Conservation (phyloP, 2,113 vertebrate genomes). For the Corynorhinus townsendii region DNA sequence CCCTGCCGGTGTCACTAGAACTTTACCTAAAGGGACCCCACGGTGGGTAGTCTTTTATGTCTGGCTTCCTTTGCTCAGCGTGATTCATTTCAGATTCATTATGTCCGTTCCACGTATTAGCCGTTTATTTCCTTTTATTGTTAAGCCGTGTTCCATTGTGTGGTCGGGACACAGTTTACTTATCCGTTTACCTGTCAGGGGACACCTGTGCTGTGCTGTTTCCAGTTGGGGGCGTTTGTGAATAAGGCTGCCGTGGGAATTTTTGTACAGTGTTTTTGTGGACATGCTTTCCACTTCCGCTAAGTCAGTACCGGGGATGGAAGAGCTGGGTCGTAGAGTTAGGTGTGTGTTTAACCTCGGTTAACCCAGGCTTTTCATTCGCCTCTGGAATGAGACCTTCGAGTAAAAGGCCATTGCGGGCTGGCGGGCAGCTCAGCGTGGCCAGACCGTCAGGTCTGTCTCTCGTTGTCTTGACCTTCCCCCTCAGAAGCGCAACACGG, state of each 20-base stretch:
- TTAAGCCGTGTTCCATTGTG: accelerated
- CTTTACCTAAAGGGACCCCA: background rate
- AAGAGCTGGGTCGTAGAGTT: background rate
- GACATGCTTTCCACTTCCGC: background rate
- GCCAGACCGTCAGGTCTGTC: background rate
- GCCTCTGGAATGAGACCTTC: background rate
- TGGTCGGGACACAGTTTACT: background rate
- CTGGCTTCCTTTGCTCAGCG: background rate
- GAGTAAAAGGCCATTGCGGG: background rate
- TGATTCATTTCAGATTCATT: background rate
- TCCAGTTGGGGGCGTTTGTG: background rate
- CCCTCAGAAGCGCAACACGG: background rate
- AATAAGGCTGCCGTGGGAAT: background rate
- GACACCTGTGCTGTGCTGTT: background rate
- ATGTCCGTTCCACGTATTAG: background rate
- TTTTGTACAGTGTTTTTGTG: background rate
- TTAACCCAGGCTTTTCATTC: background rate
- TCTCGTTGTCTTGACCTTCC: background rate
- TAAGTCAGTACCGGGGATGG: background rate
- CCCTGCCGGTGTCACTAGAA: background rate
- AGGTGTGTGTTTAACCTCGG: background rate
- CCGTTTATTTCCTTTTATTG: background rate
- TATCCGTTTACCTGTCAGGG: background rate
- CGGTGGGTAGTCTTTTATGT: background rate
- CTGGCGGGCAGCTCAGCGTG: background rate